These are phyloP conservation scores for Ichneumon xanthorius DNA, from an alignment of 2,888 invertebrate species.

Conservation along the genomic window DNA sequence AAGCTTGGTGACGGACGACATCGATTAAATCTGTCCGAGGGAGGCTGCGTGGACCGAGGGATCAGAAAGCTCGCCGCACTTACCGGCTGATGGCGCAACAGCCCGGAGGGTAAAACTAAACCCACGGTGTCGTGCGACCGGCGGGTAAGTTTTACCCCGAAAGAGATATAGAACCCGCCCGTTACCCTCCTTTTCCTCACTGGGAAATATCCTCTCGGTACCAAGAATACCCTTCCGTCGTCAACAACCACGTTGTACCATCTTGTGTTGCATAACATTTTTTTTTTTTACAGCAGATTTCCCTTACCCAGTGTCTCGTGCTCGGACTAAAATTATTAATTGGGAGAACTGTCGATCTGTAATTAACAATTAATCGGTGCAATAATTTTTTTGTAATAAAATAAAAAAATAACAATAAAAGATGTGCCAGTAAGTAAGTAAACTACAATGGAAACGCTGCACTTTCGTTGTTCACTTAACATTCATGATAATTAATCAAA, in stretches of 20 bases:
- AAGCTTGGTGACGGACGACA: constrained; percentile 34
- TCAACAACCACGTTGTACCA: neutral
- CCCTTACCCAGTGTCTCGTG: neutral
- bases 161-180: constrained; percentile 4
- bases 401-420: no score
- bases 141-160: constrained; percentile 50
- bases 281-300: neutral
- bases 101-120: constrained; percentile 57
- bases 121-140: constrained; percentile 36
- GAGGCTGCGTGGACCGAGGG: constrained; percentile 13
- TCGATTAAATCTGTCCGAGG: constrained; percentile 26
- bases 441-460: neutral
- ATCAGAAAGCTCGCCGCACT: constrained; percentile 49
- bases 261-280: neutral
- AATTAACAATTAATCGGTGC: no score
- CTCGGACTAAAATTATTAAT: no score
- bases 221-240: neutral
- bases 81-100: constrained; percentile 64
- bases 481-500: neutral
- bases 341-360: no score
- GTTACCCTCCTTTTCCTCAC: constrained; percentile 27
- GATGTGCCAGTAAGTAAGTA: no score
- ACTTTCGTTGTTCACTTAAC: neutral
- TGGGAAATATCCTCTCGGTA: constrained; percentile 4
- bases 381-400: neutral